Evolutionary conservation across 2,113 vertebrate species (phyloP).

Genomic region (Chamaea fasciata): DNA sequence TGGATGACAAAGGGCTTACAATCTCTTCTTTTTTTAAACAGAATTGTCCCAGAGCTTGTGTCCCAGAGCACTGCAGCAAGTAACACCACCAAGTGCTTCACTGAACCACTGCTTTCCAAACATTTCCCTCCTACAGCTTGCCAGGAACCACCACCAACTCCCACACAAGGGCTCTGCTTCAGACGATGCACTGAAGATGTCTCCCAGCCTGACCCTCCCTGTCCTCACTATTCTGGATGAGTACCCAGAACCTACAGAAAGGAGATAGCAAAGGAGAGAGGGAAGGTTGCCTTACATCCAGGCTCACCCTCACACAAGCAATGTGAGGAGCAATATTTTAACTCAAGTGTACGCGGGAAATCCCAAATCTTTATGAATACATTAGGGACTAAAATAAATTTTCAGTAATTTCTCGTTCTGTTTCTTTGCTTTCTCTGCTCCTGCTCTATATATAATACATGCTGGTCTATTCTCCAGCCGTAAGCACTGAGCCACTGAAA

Average conservation of each 20-base stretch:
- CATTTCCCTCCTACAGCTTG: too few species aligned
- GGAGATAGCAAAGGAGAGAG: background rate
- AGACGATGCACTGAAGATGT: background rate
- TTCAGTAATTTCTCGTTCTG: background rate
- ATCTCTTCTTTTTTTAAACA: background rate
- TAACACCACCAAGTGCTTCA: background rate
- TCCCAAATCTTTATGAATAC: background rate
- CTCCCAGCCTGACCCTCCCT: background rate
- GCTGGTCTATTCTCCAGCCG: background rate
- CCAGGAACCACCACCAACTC: background rate
- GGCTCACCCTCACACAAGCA: background rate
- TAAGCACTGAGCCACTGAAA: background rate
- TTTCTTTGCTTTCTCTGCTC: background rate
- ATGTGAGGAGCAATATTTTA: background rate
- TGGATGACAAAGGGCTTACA: background rate
- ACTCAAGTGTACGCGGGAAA: accelerated
- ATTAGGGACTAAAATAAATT: background rate
- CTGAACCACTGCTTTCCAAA: background rate
- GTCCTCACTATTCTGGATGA: background rate
- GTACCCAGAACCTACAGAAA: background rate
- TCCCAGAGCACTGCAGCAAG: background rate
- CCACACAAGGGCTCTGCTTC: background rate
- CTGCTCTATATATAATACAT: background rate
- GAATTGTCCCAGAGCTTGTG: background rate
- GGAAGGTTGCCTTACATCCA: background rate